Evolutionary conservation across 2,888 invertebrate species (phyloP).

Genomic region (Diogma glabrata): DNA sequence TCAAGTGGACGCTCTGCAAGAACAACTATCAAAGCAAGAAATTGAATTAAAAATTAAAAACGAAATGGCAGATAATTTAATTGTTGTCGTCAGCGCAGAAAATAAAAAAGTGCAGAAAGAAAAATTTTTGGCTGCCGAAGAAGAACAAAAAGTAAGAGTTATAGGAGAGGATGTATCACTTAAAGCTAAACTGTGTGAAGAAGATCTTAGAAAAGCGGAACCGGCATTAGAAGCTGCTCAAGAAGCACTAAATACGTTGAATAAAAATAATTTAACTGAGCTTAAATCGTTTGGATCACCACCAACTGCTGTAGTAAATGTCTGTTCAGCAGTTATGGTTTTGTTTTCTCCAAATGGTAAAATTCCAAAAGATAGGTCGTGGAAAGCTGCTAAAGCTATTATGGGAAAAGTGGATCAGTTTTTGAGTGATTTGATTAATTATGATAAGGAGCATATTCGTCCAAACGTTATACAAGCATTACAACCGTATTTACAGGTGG

Average conservation of each 20-base stretch:
- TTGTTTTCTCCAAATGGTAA: conserved; percentile 73
- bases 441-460: conserved; percentile 89
- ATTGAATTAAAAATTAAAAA: conserved; percentile 77
- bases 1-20: conserved; percentile 66
- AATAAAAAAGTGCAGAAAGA: conserved; percentile 84
- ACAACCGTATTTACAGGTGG: conserved; percentile 36
- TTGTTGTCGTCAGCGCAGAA: conserved; percentile 75
- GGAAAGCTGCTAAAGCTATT: conserved; percentile 83
- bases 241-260: conserved; percentile 81
- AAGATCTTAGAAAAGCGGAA: conserved; percentile 82
- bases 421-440: conserved; percentile 66
- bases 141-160: conserved; percentile 80
- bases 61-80: conserved; percentile 77
- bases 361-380: conserved; percentile 81
- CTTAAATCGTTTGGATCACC: conserved; percentile 89
- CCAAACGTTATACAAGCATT: conserved; percentile 76
- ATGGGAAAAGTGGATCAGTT: conserved; percentile 88
- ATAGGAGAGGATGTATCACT: conserved; percentile 81
- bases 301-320: conserved; percentile 76
- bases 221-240: conserved; percentile 83
- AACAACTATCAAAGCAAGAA: conserved; percentile 57
- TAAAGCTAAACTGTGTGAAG: conserved; percentile 75
- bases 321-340: conserved; percentile 77
- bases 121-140: conserved; percentile 67
- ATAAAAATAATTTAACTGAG: conserved; percentile 89